Evolutionary conservation across 2,888 invertebrate genomes (phyloP), one percentile per base, ranked within the genome.

Genomic region (Abscondita cerata): DNA sequence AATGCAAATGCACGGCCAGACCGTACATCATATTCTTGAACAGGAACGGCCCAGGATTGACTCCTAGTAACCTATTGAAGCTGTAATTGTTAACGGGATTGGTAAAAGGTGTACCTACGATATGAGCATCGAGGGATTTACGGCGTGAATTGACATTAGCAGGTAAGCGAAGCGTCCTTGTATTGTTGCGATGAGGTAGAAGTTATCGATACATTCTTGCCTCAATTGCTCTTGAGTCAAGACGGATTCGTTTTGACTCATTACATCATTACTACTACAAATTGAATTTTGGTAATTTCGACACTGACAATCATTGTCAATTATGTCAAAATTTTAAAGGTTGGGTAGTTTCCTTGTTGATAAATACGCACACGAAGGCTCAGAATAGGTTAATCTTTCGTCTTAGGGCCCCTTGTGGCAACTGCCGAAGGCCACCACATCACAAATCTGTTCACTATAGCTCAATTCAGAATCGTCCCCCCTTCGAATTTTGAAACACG

Each of bases 111-210:
- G 16, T 9, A 53, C 64, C 65, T 72, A 77, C 76, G 69, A 70
- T 54, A 67, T 66, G 13, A 76, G 59, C 44, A 78, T 68, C 4
- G 48, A 11, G 3, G 77, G 76, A 68, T 77, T 76, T 1, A 75
- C 73, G 6, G 74, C 75, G 64, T 79, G 74, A 33, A 79, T 55
- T 2, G 80, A 80, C 79, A 80, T 79, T 40, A 79, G 52, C 9
- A 76, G 70, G 64, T 79, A 80, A 6, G 78, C 73, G 9, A 77
- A 40, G 16, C 78, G 67, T 15, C 80, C 79, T 67, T 80, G 80
- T 3, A 76, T 60, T 31, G 69, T 64, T 8, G 79, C 78, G 1
- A 72, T 71, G 19, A 70, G 34, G 52, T 70, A 72, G 57, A 68
- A 70, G 50, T 71, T 69, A 12, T 63, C 60, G 8, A 57, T 52